These are phyloP conservation scores for Crepidodera aurea DNA, from an alignment of 2,888 invertebrate species.

Conservation along the genomic window DNA sequence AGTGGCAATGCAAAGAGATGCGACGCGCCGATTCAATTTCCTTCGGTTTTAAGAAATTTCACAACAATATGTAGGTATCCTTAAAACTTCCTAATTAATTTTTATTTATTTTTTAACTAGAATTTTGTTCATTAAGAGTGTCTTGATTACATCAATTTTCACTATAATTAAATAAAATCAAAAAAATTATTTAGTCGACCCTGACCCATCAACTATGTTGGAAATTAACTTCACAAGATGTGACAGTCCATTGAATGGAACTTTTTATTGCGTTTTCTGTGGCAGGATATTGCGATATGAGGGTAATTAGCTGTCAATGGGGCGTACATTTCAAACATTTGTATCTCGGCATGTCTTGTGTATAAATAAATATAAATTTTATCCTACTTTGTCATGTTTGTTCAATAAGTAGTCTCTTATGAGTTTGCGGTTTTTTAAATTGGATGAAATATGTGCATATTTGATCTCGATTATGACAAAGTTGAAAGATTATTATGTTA, in stretches of 20 bases:
- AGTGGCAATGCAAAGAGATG: too few species aligned
- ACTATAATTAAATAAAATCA: too few species aligned
- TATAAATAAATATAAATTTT: constrained; percentile 12
- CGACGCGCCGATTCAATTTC: too few species aligned
- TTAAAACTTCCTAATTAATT: too few species aligned
- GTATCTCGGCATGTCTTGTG: constrained; percentile 29
- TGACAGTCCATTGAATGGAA: constrained; percentile 45
- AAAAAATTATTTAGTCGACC: neutral
- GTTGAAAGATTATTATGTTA: too few species aligned
- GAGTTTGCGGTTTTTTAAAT: neutral
- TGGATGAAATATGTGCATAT: neutral
- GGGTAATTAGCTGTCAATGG: constrained; percentile 53
- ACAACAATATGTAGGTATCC: too few species aligned
- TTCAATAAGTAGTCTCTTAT: neutral
- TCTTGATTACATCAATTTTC: too few species aligned
- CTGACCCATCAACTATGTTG: constrained; percentile 1
- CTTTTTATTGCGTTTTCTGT: constrained; percentile 44
- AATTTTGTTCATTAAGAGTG: too few species aligned
- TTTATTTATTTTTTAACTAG: too few species aligned
- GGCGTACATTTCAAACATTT: constrained; percentile 43
- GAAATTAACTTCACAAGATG: constrained; percentile 18
- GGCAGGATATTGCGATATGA: constrained; percentile 53
- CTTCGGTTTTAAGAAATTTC: too few species aligned
- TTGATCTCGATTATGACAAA: too few species aligned
- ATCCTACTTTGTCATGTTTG: constrained; percentile 8